Evolutionary conservation across 1,140 invertebrate species (phyloP), one percentile per base, ranked within the genome.

Genomic region (Meloidogyne exigua): DNA sequence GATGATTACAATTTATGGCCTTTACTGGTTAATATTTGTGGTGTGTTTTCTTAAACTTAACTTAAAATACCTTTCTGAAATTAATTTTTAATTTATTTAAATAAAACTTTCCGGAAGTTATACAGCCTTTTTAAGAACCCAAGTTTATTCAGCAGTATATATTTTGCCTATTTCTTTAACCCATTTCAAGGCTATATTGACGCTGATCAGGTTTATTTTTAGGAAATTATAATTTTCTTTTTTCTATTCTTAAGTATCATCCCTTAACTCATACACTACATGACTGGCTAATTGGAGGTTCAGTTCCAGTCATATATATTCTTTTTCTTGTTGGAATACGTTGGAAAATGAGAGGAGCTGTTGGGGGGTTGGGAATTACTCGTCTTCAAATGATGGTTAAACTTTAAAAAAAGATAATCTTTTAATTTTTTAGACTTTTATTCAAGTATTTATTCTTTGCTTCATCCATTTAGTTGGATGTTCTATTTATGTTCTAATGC

Each of bases 11-110:
- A 36, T 32, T n/a, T 68, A 68, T 42, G 66, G 66, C 1, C 21
- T 68, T 42, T 68, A 68, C 7, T 68, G 66, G 66, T n/a, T 68
- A 32, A 9, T 68, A 9, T 68, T 23, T 57, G 49, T 57, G 49
- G 49, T 57, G n/a, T n/a, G n/a, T 57, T 57, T 57, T n/a, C 10
- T 9, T 3, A 3, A 32, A 32, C 2, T 7, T 32, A 3, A 3
- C 7, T 32, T 7, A 32, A 7, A 32, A 49, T n/a, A n/a, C n/a
- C n/a, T n/a, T n/a, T n/a, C n/a, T n/a, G n/a, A n/a, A n/a, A n/a
- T n/a, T n/a, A n/a, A n/a, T n/a, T n/a, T n/a, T n/a, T n/a, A n/a
- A n/a, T n/a, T n/a, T n/a, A n/a, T n/a, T n/a, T n/a, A n/a, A 18
- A 49, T 18, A 18, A 49, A 49, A 49, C 44, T 18, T 49, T 49